phyloP scores from a whole-genome alignment of 2,797 vertebrate species.

The Tarsius wallacei region DNA sequence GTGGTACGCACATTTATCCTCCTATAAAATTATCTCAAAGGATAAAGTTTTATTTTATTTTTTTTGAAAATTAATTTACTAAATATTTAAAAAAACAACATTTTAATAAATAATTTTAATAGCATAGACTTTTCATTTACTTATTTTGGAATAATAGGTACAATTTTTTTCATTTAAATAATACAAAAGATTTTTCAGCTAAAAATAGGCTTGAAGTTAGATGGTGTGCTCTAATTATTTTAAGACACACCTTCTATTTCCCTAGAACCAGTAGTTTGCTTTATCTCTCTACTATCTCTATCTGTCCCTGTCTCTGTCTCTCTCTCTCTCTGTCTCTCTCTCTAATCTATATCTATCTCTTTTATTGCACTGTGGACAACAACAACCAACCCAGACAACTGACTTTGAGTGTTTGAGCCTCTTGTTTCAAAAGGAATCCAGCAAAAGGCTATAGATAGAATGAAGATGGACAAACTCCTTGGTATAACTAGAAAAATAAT shows the following conservation, averaged over 20 bases:
- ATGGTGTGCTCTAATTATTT: background rate
- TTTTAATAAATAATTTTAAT: background rate
- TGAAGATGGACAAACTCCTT: background rate
- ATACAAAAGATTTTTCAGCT: background rate
- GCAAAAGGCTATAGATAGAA: background rate
- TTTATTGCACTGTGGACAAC: background rate
- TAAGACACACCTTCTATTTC: background rate
- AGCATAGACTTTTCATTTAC: background rate
- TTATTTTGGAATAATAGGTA: background rate
- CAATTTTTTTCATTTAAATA: slow-evolving; percentile 29
- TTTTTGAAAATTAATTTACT: background rate
- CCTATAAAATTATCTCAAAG: background rate
- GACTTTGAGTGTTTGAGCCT: background rate
- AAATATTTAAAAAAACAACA: background rate
- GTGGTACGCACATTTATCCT: background rate
- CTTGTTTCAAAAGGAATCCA: background rate
- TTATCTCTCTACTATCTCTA: background rate
- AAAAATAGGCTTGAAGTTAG: background rate
- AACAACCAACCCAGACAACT: background rate
- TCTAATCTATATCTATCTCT: background rate
- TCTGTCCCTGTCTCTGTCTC: background rate
- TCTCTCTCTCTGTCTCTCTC: background rate
- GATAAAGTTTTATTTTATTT: background rate
- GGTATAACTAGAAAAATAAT: background rate
- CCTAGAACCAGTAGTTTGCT: background rate